Base-by-base conservation (phyloP, 2,113 vertebrate species). In the Neopipo cinnamomea region DNA sequence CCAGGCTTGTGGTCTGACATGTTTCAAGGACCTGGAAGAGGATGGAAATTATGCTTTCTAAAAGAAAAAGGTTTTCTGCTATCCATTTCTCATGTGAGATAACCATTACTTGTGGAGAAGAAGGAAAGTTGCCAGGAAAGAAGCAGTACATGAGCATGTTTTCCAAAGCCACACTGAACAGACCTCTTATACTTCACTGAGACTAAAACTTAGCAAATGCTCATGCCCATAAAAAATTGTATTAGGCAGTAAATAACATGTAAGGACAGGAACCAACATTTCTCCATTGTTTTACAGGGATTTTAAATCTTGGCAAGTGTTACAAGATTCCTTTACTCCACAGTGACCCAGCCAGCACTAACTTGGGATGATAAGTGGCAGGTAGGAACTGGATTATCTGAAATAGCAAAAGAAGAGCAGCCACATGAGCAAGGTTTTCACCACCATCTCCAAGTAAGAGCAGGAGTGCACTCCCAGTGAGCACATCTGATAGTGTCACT, bases 201-300 rank as follows among this genome's bases (percentile, higher is more conserved):
- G 85, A 97, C 94, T 95, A 97, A 94, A 95, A 91, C 30, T 82
- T 95, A 97, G 96, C 92, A 92, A 97, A 88, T 67, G 61, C 46
- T 94, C 44, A 49, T 66, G 74, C 56, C 35, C 84, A 33, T 71
- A 49, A 87, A 83, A 97, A 95, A 71, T 20, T 93, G 42, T 77
- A 92, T 90, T 97, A 94, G 85, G 58, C 85, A 85, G 42, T 55
- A 93, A 96, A 53, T 44, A 91, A 86, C 53, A 68, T 30, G 39
- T 80, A 96, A 96, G 80, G 41, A 59, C 80, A 93, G 85, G 56
- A 85, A 82, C 63, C 46, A 89, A 91, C 19, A 95, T 86, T 77
- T 91, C 49, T 89, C 79, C 9, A 2, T 70, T 86, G 31, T 42
- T 61, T 88, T 42, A 88, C 17, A 85, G 42, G 23, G 33, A 21